These are phyloP conservation scores for Lineus longissimus DNA, from an alignment of 1,140 invertebrate species.

Conservation along the genomic window DNA sequence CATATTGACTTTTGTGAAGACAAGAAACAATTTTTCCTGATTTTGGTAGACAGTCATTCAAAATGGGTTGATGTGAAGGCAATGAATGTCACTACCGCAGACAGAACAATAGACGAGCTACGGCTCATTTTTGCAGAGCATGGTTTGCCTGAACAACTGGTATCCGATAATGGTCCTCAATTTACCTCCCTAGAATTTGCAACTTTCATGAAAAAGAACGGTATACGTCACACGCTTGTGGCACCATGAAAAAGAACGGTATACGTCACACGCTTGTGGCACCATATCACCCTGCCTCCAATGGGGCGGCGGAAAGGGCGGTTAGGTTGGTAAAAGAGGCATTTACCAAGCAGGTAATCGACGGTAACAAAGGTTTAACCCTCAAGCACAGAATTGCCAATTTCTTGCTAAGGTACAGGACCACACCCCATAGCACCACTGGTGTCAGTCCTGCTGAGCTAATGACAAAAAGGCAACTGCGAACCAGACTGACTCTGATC, in stretches of 20 bases:
- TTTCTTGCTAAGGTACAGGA: slow-evolving; percentile 11
- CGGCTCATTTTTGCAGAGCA: slow-evolving; percentile 12
- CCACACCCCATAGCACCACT: slow-evolving; percentile 16
- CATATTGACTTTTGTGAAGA: slow-evolving; percentile 54
- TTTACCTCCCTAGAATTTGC: slow-evolving; percentile 40
- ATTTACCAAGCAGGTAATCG: too few species aligned
- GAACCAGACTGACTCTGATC: too few species aligned
- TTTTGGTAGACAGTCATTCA: slow-evolving; percentile 51
- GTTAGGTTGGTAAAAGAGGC: slow-evolving; percentile 12
- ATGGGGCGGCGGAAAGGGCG: slow-evolving; percentile 26
- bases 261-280: slow-evolving; percentile 26
- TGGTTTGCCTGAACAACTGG: slow-evolving; percentile 32
- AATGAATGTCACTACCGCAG: slow-evolving; percentile 11
- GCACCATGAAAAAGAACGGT: too few species aligned
- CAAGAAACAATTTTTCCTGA: slow-evolving; percentile 42
- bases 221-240: too few species aligned
- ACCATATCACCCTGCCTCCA: slow-evolving; percentile 32
- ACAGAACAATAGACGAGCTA: slow-evolving; percentile 15
- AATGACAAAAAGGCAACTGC: neutral
- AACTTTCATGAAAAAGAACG: slow-evolving; percentile 28
- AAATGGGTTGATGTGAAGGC: slow-evolving; percentile 49
- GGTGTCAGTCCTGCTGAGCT: slow-evolving; percentile 19
- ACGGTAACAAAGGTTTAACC: neutral
- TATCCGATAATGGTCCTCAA: slow-evolving; percentile 45
- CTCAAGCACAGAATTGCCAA: neutral